phyloP scores from a whole-genome alignment of 35 echinoderm and acorn worm species.

The Ophioderma brevispina region DNA sequence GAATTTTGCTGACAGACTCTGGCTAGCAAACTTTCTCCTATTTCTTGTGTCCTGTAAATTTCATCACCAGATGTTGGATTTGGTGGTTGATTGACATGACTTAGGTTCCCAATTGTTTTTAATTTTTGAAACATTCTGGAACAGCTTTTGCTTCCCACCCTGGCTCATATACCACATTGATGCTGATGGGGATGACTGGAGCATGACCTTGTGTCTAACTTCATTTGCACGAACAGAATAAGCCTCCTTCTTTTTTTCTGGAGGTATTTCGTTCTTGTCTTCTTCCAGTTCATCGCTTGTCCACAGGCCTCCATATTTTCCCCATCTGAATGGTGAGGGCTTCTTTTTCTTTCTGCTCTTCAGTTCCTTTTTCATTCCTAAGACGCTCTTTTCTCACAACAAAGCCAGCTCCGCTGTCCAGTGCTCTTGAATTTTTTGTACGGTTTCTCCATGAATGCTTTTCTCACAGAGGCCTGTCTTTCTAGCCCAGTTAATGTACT shows the following conservation, averaged over 20 bases:
- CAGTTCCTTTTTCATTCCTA: constrained; percentile 12
- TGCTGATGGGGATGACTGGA: not conserved
- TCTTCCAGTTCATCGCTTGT: not conserved
- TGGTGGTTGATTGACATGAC: not conserved
- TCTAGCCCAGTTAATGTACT: constrained; percentile 13
- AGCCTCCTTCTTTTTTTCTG: constrained; percentile 10
- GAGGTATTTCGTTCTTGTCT: not conserved
- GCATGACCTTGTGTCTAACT: constrained; percentile 9
- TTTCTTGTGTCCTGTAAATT: constrained; percentile 24
- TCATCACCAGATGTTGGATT: not conserved
- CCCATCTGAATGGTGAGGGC: not conserved
- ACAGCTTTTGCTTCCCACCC: constrained; percentile 12
- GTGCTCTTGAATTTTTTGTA: not conserved
- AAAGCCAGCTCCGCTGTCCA: constrained; percentile 17
- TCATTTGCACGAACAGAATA: not conserved
- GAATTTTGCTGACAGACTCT: constrained; percentile 15
- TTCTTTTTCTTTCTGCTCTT: constrained; percentile 48
- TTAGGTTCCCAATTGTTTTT: constrained; percentile 18
- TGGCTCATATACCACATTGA: constrained; percentile 15
- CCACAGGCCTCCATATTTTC: constrained; percentile 52
- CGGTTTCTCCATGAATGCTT: constrained; percentile 26
- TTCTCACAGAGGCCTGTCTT: constrained; percentile 28
- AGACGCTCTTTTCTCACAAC: constrained; percentile 45
- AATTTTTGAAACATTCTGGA: constrained; percentile 8
- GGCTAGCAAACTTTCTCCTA: constrained; percentile 4